Conservation (phyloP, 2,113 vertebrate species). For the Redunca redunca region DNA sequence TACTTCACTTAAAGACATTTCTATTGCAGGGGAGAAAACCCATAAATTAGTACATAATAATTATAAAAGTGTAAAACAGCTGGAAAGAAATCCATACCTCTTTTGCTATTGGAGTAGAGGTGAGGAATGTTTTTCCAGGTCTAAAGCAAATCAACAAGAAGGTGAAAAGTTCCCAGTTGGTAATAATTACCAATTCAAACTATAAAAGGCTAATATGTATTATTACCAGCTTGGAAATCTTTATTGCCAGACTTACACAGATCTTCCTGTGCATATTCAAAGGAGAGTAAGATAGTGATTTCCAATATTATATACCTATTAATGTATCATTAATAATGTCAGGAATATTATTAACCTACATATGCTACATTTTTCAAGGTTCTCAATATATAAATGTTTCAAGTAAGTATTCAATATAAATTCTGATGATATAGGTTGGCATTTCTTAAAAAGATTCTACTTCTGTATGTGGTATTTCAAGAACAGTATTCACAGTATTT, state of each 20-base stretch:
- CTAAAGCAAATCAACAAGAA: slow-evolving; percentile 15
- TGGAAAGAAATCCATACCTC: not conserved
- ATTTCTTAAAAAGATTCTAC: slow-evolving; percentile 19
- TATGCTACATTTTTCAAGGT: not conserved
- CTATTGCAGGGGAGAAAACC: not conserved
- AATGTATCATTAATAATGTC: not conserved
- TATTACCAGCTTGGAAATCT: not conserved
- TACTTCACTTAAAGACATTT: not conserved
- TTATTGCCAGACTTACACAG: not conserved
- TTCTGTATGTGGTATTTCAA: not conserved
- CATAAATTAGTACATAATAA: not conserved
- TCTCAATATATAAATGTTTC: not conserved
- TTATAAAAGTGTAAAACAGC: not conserved
- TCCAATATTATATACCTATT: not conserved
- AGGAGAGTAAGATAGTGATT: not conserved
- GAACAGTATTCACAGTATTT: not conserved
- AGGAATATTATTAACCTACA: not conserved
- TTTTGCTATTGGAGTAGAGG: not conserved
- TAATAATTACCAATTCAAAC: slow-evolving; percentile 36
- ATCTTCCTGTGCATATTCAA: not conserved
- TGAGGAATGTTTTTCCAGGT: not conserved
- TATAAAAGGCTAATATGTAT: not conserved
- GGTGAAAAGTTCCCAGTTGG: slow-evolving; percentile 1
- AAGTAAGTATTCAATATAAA: not conserved
- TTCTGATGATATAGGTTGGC: not conserved